Evolutionary conservation across 2,113 vertebrate species (phyloP), one percentile per base, ranked within the genome.

Genomic region (Serilophus lunatus): DNA sequence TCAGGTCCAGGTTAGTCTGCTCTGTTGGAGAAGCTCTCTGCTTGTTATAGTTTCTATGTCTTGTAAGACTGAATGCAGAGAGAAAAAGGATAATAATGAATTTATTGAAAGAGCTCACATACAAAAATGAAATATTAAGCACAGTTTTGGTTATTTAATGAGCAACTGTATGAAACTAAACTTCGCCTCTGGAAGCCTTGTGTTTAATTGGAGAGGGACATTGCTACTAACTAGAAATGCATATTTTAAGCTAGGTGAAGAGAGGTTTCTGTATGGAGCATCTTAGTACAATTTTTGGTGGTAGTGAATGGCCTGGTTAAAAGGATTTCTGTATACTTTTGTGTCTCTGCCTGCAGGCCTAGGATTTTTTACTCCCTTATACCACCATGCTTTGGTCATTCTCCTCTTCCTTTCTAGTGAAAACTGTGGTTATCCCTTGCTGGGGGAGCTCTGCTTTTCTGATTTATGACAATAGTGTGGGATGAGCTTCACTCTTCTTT

Each of bases 321-420:
- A 61, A 51, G 47, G 8, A 5, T 5, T 14, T 23, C 40, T 51
- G 40, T 22, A 10, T 47, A 11, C 6, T 38, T 42, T 24, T 50
- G 19, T 51, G n/a, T 85, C 25, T 53, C 18, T 60, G 16, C 11
- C 28, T 60, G 12, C 13, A 2, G 51, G 20, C 8, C 3, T n/a
- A 56, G 4, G 53, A 2, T 45, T 33, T 31, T 47, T 66, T 7
- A 9, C 16, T 13, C 44, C 9, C 25, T 65, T 49, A 22, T 2
- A 12, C 8, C 6, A 3, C 15, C 0, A 1, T 64, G 63, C 40
- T 47, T 15, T 78, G 57, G 35, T 82, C 1, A 0, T 54, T 64
- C n/a, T 59, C 29, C 33, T 5, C 2, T 59, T 78, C 28, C n/a
- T 81, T 77, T 68, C 36, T 31, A 35, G 29, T 68, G 86, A 59